phyloP scores from a whole-genome alignment of 2,797 vertebrate genomes.

The Ctenopoma kingsleyae region DNA sequence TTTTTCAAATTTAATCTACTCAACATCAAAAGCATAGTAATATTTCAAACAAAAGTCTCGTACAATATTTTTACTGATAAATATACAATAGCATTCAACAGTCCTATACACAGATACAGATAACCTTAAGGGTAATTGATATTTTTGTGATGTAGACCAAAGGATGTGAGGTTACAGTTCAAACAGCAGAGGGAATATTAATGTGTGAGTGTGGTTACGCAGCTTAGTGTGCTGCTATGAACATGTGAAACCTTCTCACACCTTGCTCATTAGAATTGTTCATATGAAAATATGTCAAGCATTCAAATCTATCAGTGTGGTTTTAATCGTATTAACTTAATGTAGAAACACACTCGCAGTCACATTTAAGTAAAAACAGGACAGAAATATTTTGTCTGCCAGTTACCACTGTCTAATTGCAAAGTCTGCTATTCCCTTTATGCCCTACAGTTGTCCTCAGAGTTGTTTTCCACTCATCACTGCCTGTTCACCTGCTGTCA shows the following conservation, averaged over 20 bases:
- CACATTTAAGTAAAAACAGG: too few species aligned
- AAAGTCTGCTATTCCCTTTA: too few species aligned
- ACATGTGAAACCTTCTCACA: not conserved
- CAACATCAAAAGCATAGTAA: not conserved
- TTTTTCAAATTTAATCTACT: not conserved
- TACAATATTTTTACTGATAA: slow-evolving; percentile 1
- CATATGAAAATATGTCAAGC: not conserved
- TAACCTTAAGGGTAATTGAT: slow-evolving; percentile 21
- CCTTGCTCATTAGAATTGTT: not conserved
- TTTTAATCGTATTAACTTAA: too few species aligned
- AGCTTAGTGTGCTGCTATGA: not conserved
- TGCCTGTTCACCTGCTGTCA: not conserved
- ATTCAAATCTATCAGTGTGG: not conserved
- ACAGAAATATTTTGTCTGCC: too few species aligned
- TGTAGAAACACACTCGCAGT: too few species aligned
- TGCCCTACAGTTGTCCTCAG: not conserved
- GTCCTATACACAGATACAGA: not conserved
- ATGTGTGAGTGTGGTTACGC: not conserved
- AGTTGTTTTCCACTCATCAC: slow-evolving; percentile 7
- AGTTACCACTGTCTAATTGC: too few species aligned
- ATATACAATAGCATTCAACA: not conserved
- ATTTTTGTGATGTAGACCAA: not conserved
- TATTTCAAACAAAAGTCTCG: not conserved
- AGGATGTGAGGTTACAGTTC: slow-evolving; percentile 2
- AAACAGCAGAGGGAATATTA: slow-evolving; percentile 13